phyloP scores from a whole-genome alignment of 2,797 vertebrate genomes.

The Gymnodraco acuticeps region DNA sequence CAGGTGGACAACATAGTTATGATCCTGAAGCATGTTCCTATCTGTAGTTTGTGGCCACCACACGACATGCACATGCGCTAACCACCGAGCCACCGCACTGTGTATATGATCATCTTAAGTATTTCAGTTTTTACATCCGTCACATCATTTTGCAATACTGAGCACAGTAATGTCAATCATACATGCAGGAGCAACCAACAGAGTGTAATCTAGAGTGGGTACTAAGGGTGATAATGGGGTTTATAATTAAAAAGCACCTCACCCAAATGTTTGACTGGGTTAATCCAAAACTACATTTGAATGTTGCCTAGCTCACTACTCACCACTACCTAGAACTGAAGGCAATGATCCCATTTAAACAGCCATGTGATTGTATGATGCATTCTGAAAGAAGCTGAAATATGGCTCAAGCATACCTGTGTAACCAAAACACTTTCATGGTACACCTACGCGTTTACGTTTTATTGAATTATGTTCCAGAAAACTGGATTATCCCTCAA shows the following conservation, averaged over 20 bases:
- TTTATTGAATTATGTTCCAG: constrained; percentile 2
- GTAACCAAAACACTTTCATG: neutral
- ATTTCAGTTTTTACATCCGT: neutral
- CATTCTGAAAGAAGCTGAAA: neutral
- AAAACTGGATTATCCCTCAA: constrained; percentile 18
- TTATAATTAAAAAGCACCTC: neutral
- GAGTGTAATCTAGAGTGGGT: neutral
- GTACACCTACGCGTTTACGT: neutral
- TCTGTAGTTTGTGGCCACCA: neutral
- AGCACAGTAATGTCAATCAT: neutral
- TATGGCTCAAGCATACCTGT: neutral
- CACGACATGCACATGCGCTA: neutral
- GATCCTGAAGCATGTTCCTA: neutral
- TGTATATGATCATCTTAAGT: neutral
- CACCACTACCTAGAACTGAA: neutral
- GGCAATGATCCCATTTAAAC: neutral
- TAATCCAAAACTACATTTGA: neutral
- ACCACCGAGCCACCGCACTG: neutral
- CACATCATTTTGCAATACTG: neutral
- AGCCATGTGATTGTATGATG: neutral
- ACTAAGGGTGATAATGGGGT: neutral
- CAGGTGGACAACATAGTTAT: neutral
- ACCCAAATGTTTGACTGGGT: neutral
- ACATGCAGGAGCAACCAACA: neutral
- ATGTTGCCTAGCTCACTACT: neutral